phyloP scores from a whole-genome alignment of 2,113 vertebrate genomes.

The Corythornis madagascariensis region DNA sequence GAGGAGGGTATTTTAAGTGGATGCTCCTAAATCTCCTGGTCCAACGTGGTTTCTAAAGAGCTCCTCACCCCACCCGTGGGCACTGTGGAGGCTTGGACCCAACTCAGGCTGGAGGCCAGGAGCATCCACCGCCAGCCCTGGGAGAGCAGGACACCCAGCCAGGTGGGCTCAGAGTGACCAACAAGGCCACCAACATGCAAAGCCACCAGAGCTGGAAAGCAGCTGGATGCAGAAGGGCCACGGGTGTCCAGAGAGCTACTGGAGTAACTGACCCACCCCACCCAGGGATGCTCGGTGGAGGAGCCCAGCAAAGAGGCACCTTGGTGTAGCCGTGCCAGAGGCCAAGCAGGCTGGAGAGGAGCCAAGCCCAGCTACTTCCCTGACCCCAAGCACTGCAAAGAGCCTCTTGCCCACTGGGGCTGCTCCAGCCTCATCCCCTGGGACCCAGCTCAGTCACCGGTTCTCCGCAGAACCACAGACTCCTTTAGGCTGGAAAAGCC shows the following conservation, averaged over 20 bases:
- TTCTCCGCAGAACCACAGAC: not conserved
- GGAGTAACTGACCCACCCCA: not conserved
- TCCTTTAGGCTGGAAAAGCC: too few relatives aligned
- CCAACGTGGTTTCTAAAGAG: not conserved
- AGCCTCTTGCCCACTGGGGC: not conserved
- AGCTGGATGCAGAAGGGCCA: not conserved
- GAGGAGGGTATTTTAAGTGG: not conserved
- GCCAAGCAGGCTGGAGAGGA: not conserved
- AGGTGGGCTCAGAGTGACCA: not conserved
- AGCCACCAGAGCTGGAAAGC: not conserved
- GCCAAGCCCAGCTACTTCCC: not conserved
- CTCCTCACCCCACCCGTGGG: not conserved
- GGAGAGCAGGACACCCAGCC: fast-evolving
- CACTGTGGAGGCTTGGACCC: not conserved
- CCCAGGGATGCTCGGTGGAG: not conserved
- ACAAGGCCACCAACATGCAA: too few relatives aligned
- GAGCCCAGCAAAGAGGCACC: not conserved
- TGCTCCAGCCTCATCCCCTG: not conserved
- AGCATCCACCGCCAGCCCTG: not conserved
- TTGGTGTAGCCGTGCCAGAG: not conserved
- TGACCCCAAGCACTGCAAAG: not conserved
- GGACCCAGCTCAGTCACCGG: not conserved
- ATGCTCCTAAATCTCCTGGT: not conserved
- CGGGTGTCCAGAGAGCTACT: not conserved
- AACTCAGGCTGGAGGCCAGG: not conserved